Evolutionary conservation across 2,113 vertebrate species (phyloP), one percentile per base, ranked within the genome.

Genomic region (Dinomys branickii): DNA sequence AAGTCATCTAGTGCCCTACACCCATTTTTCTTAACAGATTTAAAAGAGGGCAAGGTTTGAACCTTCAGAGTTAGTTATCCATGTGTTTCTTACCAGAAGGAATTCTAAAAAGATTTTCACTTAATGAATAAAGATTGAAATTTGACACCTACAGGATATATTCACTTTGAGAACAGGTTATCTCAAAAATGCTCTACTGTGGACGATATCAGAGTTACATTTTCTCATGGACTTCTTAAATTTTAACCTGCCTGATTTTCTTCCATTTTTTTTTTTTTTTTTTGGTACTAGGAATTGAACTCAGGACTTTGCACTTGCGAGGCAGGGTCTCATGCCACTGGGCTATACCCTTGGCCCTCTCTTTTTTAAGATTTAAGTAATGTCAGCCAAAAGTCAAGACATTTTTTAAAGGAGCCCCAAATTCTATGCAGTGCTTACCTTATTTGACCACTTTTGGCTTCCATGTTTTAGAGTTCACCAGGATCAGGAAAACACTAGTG

Each of bases 21-120:
- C 84, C 94, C 90, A 75, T 56, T 94, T 93, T 96, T 95, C 80
- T 93, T 91, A 87, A 13, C 54, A 94, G 10, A 33, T 97, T 88
- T 96, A 81, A 63, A 90, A 92, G 58, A 94, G 56, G 30, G 14
- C 59, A 96, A 12, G 35, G 63, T 82, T 91, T 94, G 38, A 80
- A 88, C 44, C 50, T 96, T 93, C 77, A 94, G 95, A 95, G 67
- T 41, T 88, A 81, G 50, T 92, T 94, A n/a, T 80, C 11, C 13
- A 63, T 52, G 20, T 75, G 35, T 92, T 94, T 97, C 65, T 88
- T 28, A 69, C 30, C 67, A 75, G 44, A 41, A 63, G 75, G 81
- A 85, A 63, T 10, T 35, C 24, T 82, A 65, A 97, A 95, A 81
- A 84, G 17, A 47, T 82, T 86, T 88, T 10, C 12, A 59, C 10